Conservation (phyloP, 1,140 invertebrate genomes). For the Neoseiulus cucumeris region DNA sequence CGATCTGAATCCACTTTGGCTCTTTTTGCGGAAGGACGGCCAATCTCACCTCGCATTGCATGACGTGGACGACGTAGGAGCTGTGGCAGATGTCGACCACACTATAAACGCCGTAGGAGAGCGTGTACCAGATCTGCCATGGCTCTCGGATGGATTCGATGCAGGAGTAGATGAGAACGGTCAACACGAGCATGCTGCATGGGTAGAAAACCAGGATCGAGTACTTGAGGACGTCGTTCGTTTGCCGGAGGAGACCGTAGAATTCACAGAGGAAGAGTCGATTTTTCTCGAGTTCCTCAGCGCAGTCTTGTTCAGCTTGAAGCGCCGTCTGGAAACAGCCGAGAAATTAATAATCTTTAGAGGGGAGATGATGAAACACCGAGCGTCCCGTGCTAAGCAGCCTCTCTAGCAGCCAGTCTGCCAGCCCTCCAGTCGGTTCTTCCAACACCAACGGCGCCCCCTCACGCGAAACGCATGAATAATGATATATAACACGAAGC, state of each 20-base stretch:
- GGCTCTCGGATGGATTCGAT: background rate
- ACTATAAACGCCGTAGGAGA: background rate
- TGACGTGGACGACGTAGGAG: conserved; percentile 1
- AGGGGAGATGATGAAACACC: no score
- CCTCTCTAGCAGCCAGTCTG: no score
- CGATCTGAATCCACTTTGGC: background rate
- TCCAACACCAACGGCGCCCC: no score
- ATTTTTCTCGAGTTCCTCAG: background rate
- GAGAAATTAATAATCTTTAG: no score
- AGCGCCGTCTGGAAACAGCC: background rate
- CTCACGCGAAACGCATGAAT: no score
- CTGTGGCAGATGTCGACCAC: background rate
- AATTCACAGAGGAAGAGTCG: background rate
- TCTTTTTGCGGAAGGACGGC: background rate
- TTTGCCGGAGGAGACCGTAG: background rate
- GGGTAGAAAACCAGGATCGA: background rate
- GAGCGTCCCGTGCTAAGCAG: no score
- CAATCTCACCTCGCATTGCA: background rate
- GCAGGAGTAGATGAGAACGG: background rate
- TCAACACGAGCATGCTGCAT: background rate
- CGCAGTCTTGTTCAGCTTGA: background rate
- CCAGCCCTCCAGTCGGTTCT: no score
- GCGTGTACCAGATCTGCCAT: background rate
- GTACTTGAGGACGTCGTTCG: background rate
- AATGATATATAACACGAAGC: no score